These are phyloP conservation scores for Corythornis madagascariensis DNA, from an alignment of 2,113 vertebrate species.

Conservation along the genomic window DNA sequence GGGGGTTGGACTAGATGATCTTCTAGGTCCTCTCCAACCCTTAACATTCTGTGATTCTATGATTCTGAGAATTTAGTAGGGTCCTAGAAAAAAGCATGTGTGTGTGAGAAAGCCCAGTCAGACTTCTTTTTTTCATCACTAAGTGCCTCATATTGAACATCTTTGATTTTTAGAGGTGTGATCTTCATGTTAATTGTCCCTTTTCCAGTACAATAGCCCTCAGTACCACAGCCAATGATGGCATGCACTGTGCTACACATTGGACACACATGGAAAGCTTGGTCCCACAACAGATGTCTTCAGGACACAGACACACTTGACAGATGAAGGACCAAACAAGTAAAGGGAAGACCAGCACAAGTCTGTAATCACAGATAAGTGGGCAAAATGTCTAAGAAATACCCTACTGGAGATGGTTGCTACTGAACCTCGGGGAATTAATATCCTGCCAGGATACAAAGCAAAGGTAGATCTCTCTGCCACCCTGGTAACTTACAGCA, in stretches of 20 bases:
- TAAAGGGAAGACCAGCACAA: background rate
- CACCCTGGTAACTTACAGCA: background rate
- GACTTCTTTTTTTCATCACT: background rate
- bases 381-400: slow-evolving; percentile 31
- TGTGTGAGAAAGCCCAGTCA: background rate
- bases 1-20: background rate
- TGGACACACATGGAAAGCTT: background rate
- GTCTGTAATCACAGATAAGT: slow-evolving; percentile 9
- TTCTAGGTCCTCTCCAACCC: too few relatives aligned
- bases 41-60: too few relatives aligned
- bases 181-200: background rate
- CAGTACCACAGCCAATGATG: background rate
- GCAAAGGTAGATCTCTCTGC: slow-evolving; percentile 25
- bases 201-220: background rate
- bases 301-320: accelerated
- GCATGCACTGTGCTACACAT: background rate
- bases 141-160: background rate
- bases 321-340: background rate
- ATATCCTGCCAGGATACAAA: background rate
- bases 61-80: background rate
- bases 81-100: background rate
- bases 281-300: background rate
- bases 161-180: background rate
- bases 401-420: background rate
- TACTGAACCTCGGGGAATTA: background rate